These are phyloP conservation scores for Hirundichthys speculiger DNA, from an alignment of 2,113 vertebrate genomes.

Conservation along the genomic window DNA sequence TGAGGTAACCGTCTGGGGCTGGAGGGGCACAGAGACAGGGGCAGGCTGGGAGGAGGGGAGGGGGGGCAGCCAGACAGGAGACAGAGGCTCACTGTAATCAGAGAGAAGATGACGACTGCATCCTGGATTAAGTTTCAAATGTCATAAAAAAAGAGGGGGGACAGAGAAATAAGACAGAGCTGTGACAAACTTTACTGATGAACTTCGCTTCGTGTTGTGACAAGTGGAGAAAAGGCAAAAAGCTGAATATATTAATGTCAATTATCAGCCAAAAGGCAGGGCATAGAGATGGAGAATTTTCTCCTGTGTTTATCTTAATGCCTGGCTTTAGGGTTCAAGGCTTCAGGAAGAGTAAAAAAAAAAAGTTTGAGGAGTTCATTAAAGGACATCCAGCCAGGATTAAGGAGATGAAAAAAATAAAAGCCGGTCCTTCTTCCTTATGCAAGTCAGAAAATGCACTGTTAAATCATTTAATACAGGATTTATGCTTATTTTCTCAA, in stretches of 20 bases:
- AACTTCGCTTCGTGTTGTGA: no score
- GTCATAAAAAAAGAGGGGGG: slow-evolving; percentile 9
- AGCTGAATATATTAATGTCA: slow-evolving; percentile 22
- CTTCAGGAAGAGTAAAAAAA: slow-evolving; percentile 20
- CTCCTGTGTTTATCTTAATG: slow-evolving; percentile 51
- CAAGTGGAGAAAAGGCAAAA: neutral
- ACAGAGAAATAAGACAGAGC: neutral
- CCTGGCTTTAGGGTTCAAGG: slow-evolving; percentile 55
- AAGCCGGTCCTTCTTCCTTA: slow-evolving; percentile 35
- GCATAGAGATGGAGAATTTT: slow-evolving; percentile 22
- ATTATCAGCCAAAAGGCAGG: slow-evolving; percentile 28
- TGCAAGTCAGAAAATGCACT: slow-evolving; percentile 21
- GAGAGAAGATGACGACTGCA: slow-evolving; percentile 40
- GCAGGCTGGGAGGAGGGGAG: slow-evolving; percentile 9
- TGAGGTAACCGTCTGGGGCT: slow-evolving; percentile 53
- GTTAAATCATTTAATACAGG: slow-evolving; percentile 28
- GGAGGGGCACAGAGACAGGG: slow-evolving; percentile 26
- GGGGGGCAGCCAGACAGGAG: slow-evolving; percentile 57
- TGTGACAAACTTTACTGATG: slow-evolving; percentile 17
- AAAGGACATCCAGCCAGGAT: slow-evolving; percentile 60
- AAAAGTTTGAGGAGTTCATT: slow-evolving; percentile 45
- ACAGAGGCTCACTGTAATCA: slow-evolving; percentile 59
- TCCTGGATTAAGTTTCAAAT: slow-evolving; percentile 44
- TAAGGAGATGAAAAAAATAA: slow-evolving; percentile 45
- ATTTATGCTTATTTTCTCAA: slow-evolving; percentile 25